Conservation (phyloP, 2,888 invertebrate species). For the Minunthozetes semirufus region DNA sequence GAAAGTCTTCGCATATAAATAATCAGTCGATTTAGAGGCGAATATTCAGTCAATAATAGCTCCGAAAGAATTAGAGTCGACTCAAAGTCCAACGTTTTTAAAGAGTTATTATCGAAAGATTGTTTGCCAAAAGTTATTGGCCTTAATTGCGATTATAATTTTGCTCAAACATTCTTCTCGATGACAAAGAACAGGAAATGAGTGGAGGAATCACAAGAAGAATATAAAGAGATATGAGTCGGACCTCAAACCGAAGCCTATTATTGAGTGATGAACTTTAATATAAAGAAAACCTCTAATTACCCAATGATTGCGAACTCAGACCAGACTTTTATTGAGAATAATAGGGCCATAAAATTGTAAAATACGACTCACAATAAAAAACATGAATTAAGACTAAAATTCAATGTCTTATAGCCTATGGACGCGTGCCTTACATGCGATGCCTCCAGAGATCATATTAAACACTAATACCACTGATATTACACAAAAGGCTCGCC, state of each 20-base stretch:
- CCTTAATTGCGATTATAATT: conserved; percentile 11
- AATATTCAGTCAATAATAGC: not conserved
- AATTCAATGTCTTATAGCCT: not conserved
- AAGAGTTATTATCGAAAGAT: conserved; percentile 5
- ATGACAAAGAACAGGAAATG: conserved; percentile 17
- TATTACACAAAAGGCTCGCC: not conserved
- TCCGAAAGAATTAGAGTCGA: not conserved
- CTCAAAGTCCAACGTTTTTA: not conserved
- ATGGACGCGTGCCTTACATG: conserved; percentile 3
- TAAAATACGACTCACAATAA: not conserved
- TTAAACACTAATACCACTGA: conserved; percentile 16
- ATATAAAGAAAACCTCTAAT: conserved; percentile 7
- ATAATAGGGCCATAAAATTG: not conserved
- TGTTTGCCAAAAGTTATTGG: not conserved
- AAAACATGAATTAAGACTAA: conserved; percentile 18
- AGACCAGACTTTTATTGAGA: not conserved
- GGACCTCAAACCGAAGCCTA: not conserved
- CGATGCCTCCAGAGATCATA: conserved; percentile 3
- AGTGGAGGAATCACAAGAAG: not conserved
- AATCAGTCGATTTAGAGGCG: not conserved
- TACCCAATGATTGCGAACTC: not conserved
- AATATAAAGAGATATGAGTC: not conserved
- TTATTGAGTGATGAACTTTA: not conserved
- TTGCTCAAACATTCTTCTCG: not conserved
- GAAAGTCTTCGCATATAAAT: not conserved